Evolutionary conservation across 2,113 vertebrate species (phyloP).

Genomic region (Syrmaticus mikado): DNA sequence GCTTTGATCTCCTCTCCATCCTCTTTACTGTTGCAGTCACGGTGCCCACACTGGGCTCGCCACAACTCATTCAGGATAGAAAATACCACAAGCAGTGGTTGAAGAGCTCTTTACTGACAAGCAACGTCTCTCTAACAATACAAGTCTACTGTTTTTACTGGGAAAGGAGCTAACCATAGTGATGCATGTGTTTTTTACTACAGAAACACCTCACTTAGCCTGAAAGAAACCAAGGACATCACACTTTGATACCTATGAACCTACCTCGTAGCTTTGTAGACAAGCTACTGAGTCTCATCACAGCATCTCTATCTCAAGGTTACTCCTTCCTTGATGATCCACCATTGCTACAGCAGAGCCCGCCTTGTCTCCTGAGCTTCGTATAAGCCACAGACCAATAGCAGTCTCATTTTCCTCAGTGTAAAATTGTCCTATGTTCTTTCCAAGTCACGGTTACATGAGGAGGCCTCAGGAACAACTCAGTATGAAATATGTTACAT

Average conservation of each 20-base stretch:
- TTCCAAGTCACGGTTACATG: background rate
- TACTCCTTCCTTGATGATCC: background rate
- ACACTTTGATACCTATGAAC: background rate
- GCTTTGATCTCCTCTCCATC: background rate
- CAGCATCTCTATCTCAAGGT: background rate
- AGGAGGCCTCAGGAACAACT: background rate
- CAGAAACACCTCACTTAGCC: background rate
- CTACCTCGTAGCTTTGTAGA: accelerated
- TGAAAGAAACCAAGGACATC: background rate
- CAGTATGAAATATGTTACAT: background rate
- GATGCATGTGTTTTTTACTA: background rate
- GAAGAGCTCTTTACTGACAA: background rate
- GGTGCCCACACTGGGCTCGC: background rate
- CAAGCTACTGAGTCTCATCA: background rate
- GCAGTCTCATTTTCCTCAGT: background rate
- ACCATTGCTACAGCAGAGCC: background rate
- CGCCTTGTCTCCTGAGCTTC: background rate
- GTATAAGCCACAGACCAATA: background rate
- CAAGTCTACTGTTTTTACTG: background rate
- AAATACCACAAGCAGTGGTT: background rate
- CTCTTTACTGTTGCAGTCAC: background rate
- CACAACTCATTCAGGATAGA: background rate
- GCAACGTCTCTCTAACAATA: background rate
- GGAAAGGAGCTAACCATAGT: background rate
- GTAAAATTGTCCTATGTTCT: background rate